These are phyloP conservation scores for Pseudonaja textilis DNA, from an alignment of 2,113 vertebrate species.

Conservation along the genomic window DNA sequence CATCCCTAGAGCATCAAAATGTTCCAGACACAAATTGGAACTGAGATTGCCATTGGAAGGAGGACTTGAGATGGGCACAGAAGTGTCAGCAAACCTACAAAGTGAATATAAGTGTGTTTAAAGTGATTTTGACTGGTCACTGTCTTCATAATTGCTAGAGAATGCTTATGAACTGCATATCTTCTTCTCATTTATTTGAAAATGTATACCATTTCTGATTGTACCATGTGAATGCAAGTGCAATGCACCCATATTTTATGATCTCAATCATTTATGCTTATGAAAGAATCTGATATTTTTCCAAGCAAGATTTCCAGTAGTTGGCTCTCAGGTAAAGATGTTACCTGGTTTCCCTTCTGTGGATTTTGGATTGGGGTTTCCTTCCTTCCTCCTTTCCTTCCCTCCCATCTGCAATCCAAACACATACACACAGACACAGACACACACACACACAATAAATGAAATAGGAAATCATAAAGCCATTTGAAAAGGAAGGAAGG, in stretches of 20 bases:
- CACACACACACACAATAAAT: too few species aligned
- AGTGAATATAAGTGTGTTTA: neutral
- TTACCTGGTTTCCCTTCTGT: neutral
- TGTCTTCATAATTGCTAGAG: neutral
- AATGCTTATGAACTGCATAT: neutral
- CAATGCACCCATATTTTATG: neutral
- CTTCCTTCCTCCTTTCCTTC: neutral
- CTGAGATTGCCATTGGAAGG: neutral
- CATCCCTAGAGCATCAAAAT: neutral
- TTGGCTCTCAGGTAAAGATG: neutral
- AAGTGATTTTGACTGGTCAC: neutral
- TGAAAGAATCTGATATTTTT: too few species aligned
- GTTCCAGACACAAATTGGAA: neutral
- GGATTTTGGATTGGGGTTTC: neutral
- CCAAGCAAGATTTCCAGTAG: neutral
- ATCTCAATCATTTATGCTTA: neutral
- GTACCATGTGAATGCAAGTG: neutral
- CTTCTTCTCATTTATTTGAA: neutral
- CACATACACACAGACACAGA: too few species aligned
- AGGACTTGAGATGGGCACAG: neutral
- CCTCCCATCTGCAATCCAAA: too few species aligned
- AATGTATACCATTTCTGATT: neutral
- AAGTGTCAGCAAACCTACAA: neutral
- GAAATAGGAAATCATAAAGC: neutral
- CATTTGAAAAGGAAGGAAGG: neutral